Evolutionary conservation across 2,888 invertebrate genomes (phyloP).

Genomic region (Punctoribates punctum): DNA sequence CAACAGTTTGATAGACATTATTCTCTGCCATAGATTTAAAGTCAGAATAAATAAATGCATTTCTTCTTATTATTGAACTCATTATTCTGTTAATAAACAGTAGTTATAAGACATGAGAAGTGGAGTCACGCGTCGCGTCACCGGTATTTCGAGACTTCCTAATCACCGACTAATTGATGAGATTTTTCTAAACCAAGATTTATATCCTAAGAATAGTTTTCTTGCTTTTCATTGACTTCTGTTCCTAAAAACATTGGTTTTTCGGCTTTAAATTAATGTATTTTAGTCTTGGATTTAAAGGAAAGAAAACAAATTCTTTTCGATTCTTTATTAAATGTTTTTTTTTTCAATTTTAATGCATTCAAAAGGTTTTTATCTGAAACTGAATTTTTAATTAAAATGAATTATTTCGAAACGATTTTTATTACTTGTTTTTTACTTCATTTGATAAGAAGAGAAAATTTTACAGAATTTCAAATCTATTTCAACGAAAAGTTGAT

Average conservation of each 20-base stretch:
- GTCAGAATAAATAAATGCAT: background rate
- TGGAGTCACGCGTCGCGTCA: constrained; percentile 25
- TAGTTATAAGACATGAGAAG: background rate
- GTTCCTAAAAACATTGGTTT: background rate
- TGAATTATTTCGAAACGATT: constrained; percentile 7
- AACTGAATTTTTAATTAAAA: constrained; percentile 18
- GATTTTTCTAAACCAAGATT: constrained; percentile 4
- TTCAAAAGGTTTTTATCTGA: background rate
- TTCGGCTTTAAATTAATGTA: constrained; percentile 4
- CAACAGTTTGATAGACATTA: constrained; percentile 7
- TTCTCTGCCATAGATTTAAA: background rate
- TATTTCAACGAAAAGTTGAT: background rate
- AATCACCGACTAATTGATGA: constrained; percentile 32
- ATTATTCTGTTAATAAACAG: constrained; percentile 9
- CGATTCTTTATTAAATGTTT: background rate
- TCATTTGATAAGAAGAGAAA: background rate
- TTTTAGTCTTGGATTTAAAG: background rate
- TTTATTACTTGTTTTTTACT: background rate
- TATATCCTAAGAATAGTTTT: constrained; percentile 16
- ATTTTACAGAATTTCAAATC: background rate
- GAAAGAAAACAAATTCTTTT: background rate
- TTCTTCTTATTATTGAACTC: background rate
- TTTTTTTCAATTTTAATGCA: background rate
- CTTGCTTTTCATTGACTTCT: background rate
- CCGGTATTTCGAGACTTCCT: constrained; percentile 12